Conservation (phyloP, 2,888 invertebrate species). For the Phoronis australis region DNA sequence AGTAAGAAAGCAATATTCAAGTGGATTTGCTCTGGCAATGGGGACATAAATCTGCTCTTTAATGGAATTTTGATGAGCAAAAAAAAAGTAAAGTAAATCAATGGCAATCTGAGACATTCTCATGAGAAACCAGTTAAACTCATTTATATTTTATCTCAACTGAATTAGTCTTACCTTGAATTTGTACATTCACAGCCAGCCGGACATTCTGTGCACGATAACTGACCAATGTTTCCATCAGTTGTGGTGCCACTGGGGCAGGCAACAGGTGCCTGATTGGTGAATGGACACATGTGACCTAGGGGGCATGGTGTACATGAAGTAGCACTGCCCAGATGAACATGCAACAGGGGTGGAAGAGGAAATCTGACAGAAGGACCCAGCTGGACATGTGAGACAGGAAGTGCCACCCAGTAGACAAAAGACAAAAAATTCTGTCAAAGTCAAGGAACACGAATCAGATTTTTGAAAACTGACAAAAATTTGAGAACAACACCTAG, state of each 20-base stretch:
- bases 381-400: constrained; percentile 40
- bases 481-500: no score
- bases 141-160: no score
- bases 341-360: constrained; percentile 20
- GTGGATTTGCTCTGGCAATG: constrained; percentile 16
- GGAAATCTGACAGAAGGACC: constrained; percentile 26
- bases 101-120: no score
- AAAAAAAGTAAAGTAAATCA: no score
- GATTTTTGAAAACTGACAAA: no score
- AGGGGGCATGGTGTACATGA: constrained; percentile 32
- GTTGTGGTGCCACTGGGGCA: constrained; percentile 37
- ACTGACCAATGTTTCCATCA: constrained; percentile 17
- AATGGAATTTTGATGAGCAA: no score
- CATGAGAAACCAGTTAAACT: no score
- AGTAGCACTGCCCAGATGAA: constrained; percentile 25
- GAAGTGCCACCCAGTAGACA: constrained; percentile 27
- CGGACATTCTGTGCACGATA: constrained; percentile 31
- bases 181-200: constrained; percentile 33
- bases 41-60: no score
- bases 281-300: constrained; percentile 31
- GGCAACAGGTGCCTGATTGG: constrained; percentile 18
- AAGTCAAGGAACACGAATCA: no score
- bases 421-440: no score
- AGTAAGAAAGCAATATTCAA: no score
- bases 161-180: constrained; percentile 17